Base-by-base conservation (phyloP, 2,797 vertebrate species). In the Falco naumanni region DNA sequence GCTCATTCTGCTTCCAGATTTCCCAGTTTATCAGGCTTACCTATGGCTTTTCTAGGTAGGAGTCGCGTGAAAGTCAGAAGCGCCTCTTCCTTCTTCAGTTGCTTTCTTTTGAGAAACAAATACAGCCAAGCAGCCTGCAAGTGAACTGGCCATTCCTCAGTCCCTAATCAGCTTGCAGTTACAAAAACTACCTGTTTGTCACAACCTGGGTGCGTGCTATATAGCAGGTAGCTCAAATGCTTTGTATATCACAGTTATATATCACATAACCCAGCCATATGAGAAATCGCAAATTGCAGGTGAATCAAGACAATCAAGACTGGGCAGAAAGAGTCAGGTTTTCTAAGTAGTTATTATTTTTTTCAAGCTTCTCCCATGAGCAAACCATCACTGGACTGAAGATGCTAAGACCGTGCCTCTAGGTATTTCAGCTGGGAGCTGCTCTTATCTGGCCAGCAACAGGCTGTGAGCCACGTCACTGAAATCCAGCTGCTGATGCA, bases 1-100 rank as follows among this genome's bases (percentile, higher is more conserved):
- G 69, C 63, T 83, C 70, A 51, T 21, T 63, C 29, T 89, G 43
- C 81, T 87, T 45, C 61, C 75, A 54, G 11, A 86, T 91, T 86
- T 96, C 80, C 85, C 59, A 41, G 53, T 94, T 79, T 95, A 64
- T 91, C 78, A 96, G 82, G 74, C 19, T 84, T 68, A 87, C 47
- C 48, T 79, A 63, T 37, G 43, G 6, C 47, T 95, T 68, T 76
- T 31, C 60, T 54, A 17, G 28, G 56, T 51, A 91, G 84, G 69
- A 84, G 37, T 60, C 48, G 13, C 70, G 57, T 91, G 76, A 93
- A 89, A 65, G 75, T 80, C 76, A 86, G 85, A 68, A 92, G 84
- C 28, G 33, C 4, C 26, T 88, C 29, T 45, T 74, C 26, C 16
- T 78, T 78, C 57, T 91, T 83, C 0, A 0, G 21, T 34, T 82